Evolutionary conservation across 2,888 invertebrate species (phyloP).

Genomic region (Muschampia plurimacula): DNA sequence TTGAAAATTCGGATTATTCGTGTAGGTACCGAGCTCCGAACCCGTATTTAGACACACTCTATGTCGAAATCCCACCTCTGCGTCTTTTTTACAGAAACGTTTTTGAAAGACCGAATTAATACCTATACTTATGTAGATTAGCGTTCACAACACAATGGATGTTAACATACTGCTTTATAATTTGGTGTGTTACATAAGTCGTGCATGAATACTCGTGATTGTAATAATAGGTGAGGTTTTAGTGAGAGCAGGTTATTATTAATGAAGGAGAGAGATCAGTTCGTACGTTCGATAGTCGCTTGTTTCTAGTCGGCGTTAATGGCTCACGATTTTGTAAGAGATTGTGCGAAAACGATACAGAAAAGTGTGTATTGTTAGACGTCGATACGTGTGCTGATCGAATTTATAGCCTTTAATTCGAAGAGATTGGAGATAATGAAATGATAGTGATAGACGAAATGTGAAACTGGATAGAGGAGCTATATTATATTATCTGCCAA

Average conservation of each 20-base stretch:
- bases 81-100: constrained; percentile 75
- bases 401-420: constrained; percentile 73
- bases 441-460: constrained; percentile 42
- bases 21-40: constrained; percentile 50
- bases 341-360: constrained; percentile 61
- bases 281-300: constrained; percentile 54
- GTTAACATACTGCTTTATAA: constrained; percentile 77
- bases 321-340: constrained; percentile 76
- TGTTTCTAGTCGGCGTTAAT: constrained; percentile 62
- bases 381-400: constrained; percentile 61
- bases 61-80: constrained; percentile 71
- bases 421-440: constrained; percentile 55
- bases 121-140: constrained; percentile 85
- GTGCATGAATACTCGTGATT: constrained; percentile 72
- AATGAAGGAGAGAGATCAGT: constrained; percentile 75
- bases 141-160: constrained; percentile 75
- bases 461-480: constrained; percentile 42
- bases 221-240: constrained; percentile 69
- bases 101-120: constrained; percentile 83
- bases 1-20: constrained; percentile 68
- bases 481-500: constrained; percentile 19
- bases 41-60: constrained; percentile 41
- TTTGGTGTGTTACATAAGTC: constrained; percentile 76
- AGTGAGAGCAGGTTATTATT: constrained; percentile 74
- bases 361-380: constrained; percentile 60